Percentiles rank a stretch among this genome's conserved stretches.
Conservation (phyloP, 2,113 vertebrate genomes). For the Glaucomys volans region DNA sequence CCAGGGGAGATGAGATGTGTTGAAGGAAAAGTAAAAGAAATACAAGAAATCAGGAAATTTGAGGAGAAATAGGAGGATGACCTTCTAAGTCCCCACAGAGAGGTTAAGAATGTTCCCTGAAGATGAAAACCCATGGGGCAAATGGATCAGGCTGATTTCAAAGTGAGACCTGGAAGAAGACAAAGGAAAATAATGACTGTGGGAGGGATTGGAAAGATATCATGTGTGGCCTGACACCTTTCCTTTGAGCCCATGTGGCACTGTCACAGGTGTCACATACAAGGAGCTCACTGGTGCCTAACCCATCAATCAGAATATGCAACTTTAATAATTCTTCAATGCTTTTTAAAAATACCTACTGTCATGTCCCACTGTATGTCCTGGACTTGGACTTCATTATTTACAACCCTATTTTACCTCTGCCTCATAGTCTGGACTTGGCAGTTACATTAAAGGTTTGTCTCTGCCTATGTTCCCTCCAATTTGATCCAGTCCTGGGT, state of each 20-base stretch:
- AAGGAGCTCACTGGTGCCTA: neutral
- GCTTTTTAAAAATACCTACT: neutral
- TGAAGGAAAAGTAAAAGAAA: neutral
- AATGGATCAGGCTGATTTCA: neutral
- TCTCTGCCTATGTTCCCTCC: neutral
- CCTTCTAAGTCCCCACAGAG: neutral
- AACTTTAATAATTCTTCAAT: neutral
- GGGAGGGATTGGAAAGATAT: neutral
- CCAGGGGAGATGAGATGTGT: neutral
- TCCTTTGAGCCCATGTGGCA: neutral
- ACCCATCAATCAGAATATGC: neutral
- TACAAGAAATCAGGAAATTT: neutral
- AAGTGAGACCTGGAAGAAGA: neutral
- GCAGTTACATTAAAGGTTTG: neutral
- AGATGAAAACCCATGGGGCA: neutral
- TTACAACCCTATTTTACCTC: neutral
- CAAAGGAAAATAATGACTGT: neutral
- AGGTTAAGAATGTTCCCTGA: neutral
- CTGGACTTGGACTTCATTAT: neutral
- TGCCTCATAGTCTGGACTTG: neutral
- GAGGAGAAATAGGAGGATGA: neutral
- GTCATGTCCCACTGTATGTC: neutral
- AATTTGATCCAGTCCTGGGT: neutral
- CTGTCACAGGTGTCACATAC: neutral
- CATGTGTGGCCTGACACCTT: neutral